Percentiles rank a stretch among this genome's conserved stretches.
phyloP scores from a whole-genome alignment of 1,140 invertebrate species.

The Pararge aegeria region DNA sequence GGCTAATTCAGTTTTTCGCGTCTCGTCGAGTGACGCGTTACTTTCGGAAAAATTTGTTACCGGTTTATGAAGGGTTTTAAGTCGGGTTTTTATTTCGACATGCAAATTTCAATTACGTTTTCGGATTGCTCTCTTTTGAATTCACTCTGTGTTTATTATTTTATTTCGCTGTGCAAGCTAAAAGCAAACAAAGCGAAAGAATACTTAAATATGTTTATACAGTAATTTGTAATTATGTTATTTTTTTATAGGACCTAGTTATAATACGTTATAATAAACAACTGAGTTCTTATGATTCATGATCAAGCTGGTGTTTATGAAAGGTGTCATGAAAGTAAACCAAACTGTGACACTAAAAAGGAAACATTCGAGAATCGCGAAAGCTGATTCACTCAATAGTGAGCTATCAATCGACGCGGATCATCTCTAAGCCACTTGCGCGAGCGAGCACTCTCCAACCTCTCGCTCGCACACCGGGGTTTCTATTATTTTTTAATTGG shows the following conservation, averaged over 20 bases:
- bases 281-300: no score
- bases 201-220: neutral
- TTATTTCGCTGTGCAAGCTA: neutral
- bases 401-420: conserved; percentile 55
- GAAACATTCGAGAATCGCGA: conserved; percentile 30
- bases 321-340: conserved; percentile 2
- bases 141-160: conserved; percentile 11
- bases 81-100: conserved; percentile 30
- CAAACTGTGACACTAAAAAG: conserved; percentile 23
- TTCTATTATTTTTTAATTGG: conserved; percentile 77
- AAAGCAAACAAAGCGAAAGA: neutral
- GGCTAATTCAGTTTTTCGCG: conserved; percentile 74
- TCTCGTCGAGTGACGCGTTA: conserved; percentile 57
- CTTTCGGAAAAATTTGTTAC: conserved; percentile 37
- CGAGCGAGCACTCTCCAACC: conserved; percentile 49
- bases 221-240: neutral
- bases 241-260: no score
- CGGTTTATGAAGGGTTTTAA: conserved; percentile 30
- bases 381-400: conserved; percentile 53
- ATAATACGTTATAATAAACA: neutral
- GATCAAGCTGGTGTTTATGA: neutral
- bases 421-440: conserved; percentile 64
- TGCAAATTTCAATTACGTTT: conserved; percentile 31
- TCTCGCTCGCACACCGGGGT: conserved; percentile 61
- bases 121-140: conserved; percentile 26